phyloP scores from a whole-genome alignment of 2,888 invertebrate genomes.

The Cephalotes varians region DNA sequence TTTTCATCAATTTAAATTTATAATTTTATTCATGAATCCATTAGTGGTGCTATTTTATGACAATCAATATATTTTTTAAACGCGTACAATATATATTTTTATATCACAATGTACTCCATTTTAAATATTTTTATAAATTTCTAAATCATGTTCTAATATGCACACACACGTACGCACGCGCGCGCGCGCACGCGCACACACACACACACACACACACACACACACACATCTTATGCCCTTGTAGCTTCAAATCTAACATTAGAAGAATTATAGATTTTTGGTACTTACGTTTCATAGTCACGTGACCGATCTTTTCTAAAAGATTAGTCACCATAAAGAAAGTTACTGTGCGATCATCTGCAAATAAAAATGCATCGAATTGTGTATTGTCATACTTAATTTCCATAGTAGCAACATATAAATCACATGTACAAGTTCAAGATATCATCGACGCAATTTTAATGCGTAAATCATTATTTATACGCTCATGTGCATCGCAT shows the following conservation, averaged over 20 bases:
- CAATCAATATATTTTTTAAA: conserved; percentile 24
- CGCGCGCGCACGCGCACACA: neutral
- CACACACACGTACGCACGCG: neutral
- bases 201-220: neutral
- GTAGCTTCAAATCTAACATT: conserved; percentile 58
- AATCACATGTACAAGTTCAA: conserved; percentile 60
- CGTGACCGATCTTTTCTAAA: neutral
- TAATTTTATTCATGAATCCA: neutral
- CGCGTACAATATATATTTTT: conserved; percentile 7
- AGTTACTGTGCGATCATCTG: conserved; percentile 15
- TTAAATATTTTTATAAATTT: neutral
- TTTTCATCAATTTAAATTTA: conserved; percentile 24
- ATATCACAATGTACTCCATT: neutral
- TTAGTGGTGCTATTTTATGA: neutral
- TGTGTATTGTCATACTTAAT: conserved; percentile 58
- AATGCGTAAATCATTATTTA: conserved; percentile 33
- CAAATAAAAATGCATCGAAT: conserved; percentile 13
- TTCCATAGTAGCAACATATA: conserved; percentile 60
- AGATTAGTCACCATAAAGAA: neutral
- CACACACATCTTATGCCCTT: neutral
- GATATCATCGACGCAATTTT: conserved; percentile 33
- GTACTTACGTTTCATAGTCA: conserved; percentile 60
- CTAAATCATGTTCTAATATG: neutral
- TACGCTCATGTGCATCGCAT: conserved; percentile 47
- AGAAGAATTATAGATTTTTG: conserved; percentile 40